A percentile compares a stretch with the other conserved stretches of the same genome.
These are phyloP conservation scores for Gambusia yucatana DNA, from an alignment of 2,797 vertebrate genomes.

Conservation along the genomic window DNA sequence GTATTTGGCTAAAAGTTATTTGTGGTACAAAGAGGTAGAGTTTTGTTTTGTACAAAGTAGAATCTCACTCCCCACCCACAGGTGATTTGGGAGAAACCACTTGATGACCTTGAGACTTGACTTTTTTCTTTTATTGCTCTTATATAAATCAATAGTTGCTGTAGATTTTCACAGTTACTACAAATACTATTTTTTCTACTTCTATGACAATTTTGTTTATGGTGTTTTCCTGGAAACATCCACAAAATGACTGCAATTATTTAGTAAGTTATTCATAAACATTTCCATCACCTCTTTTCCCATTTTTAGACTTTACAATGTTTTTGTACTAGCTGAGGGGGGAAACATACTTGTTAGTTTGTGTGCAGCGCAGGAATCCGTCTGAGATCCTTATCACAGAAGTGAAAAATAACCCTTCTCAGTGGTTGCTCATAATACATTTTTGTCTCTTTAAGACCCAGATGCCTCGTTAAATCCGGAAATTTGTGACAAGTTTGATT, in stretches of 20 bases:
- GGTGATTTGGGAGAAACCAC: background rate
- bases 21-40: background rate
- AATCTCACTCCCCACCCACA: no score
- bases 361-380: slow-evolving; percentile 12
- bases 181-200: background rate
- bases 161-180: background rate
- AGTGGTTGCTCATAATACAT: slow-evolving; percentile 53
- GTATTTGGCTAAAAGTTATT: background rate
- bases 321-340: slow-evolving; percentile 7
- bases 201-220: background rate
- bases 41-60: background rate
- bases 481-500: slow-evolving; percentile 83
- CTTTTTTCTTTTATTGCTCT: background rate
- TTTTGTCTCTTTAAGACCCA: slow-evolving; percentile 49
- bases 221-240: background rate
- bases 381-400: slow-evolving; percentile 58
- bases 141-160: background rate
- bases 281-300: background rate
- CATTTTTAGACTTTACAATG: slow-evolving; percentile 2
- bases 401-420: slow-evolving; percentile 41
- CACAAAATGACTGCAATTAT: background rate
- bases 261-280: background rate
- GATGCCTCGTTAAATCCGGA: slow-evolving; percentile 79
- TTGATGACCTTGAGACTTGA: background rate
- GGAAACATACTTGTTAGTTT: slow-evolving; percentile 47